phyloP scores from a whole-genome alignment of 2,888 invertebrate genomes.

The Himalopsyche anomala region DNA sequence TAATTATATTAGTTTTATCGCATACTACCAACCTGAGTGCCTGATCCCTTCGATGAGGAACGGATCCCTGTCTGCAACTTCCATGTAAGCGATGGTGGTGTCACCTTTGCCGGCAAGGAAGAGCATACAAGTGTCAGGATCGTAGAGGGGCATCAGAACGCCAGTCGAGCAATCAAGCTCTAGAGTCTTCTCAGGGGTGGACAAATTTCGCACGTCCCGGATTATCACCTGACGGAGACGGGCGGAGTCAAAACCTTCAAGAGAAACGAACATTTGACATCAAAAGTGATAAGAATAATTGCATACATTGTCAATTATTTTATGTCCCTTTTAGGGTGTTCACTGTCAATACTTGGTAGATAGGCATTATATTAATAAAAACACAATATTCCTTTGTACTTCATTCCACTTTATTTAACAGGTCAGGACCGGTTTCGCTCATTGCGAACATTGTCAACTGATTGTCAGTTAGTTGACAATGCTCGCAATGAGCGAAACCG shows the following conservation, averaged over 20 bases:
- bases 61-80: conserved; percentile 92
- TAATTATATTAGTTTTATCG: too few relatives aligned
- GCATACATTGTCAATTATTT: neutral
- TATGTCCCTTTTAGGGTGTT: neutral
- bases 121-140: conserved; percentile 95
- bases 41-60: conserved; percentile 91
- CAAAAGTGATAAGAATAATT: conserved; percentile 42
- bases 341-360: too few relatives aligned
- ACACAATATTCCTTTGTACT: too few relatives aligned
- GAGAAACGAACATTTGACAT: too few relatives aligned
- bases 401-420: too few relatives aligned
- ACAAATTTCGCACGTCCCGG: conserved; percentile 90
- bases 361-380: too few relatives aligned
- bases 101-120: conserved; percentile 97
- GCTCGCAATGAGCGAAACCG: too few relatives aligned
- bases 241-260: conserved; percentile 86
- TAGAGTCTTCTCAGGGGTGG: conserved; percentile 85
- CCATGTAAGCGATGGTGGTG: conserved; percentile 92
- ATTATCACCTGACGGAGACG: conserved; percentile 92
- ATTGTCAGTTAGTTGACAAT: too few relatives aligned
- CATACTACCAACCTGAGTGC: conserved; percentile 79
- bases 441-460: too few relatives aligned
- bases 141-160: conserved; percentile 93
- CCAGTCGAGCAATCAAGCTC: conserved; percentile 92
- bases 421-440: too few relatives aligned